Percentiles rank a stretch among this genome's conserved stretches.
Conservation (phyloP, 1,140 invertebrate genomes). For the Vanessa atalanta region DNA sequence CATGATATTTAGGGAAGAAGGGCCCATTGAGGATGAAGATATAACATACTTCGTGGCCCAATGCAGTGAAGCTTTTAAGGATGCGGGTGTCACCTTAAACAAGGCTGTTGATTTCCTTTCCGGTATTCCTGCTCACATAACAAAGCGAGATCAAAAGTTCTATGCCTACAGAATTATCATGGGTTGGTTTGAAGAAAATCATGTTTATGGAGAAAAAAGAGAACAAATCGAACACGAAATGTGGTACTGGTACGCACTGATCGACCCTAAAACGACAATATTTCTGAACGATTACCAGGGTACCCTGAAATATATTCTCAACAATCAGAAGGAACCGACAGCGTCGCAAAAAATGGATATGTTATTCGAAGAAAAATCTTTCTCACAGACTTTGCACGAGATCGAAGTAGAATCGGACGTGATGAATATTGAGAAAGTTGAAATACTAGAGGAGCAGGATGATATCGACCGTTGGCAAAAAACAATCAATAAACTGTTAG, state of each 20-base stretch:
- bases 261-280: conserved; percentile 48
- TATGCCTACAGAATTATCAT: conserved; percentile 80
- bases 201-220: conserved; percentile 64
- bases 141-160: conserved; percentile 75
- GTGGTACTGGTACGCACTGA: conserved; percentile 78
- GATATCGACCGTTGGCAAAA: conserved; percentile 62
- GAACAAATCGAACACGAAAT: conserved; percentile 80
- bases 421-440: conserved; percentile 66
- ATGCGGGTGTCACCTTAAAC: conserved; percentile 78
- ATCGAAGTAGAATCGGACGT: conserved; percentile 76
- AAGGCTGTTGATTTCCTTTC: conserved; percentile 82
- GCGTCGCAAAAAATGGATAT: conserved; percentile 52
- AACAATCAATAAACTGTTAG: conserved; percentile 59
- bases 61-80: conserved; percentile 82
- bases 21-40: conserved; percentile 58
- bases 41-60: conserved; percentile 80
- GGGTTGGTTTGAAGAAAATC: conserved; percentile 79
- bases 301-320: conserved; percentile 65
- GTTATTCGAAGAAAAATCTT: conserved; percentile 54
- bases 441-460: conserved; percentile 59
- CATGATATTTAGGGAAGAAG: conserved; percentile 50
- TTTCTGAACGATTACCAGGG: conserved; percentile 61
- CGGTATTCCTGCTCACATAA: conserved; percentile 76
- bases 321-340: conserved; percentile 61
- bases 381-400: conserved; percentile 68